These are phyloP conservation scores for Australoheros facetus DNA, from an alignment of 2,797 vertebrate genomes.

Conservation along the genomic window DNA sequence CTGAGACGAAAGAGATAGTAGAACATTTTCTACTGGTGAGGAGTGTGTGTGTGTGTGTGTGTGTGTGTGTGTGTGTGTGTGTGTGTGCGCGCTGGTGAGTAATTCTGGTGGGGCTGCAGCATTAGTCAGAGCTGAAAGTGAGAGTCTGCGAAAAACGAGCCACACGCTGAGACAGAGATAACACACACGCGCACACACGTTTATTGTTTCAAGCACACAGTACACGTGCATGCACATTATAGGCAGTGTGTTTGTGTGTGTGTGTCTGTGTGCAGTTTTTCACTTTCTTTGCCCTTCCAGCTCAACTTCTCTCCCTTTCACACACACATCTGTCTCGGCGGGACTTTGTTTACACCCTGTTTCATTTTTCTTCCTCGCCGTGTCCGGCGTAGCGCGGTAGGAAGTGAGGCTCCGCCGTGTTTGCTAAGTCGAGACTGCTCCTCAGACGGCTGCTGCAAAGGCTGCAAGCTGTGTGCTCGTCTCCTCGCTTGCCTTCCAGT, in stretches of 20 bases:
- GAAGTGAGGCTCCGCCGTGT: not conserved
- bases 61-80: not conserved
- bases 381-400: not conserved
- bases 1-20: conserved; percentile 8
- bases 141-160: conserved; percentile 38
- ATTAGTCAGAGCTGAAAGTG: conserved; percentile 48
- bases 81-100: conserved; percentile 11
- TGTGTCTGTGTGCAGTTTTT: not conserved
- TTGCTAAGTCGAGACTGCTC: conserved; percentile 11
- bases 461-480: not conserved
- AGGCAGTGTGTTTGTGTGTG: not conserved
- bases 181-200: conserved; percentile 5
- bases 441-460: not conserved
- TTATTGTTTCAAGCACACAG: conserved; percentile 3
- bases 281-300: not conserved
- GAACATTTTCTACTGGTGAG: conserved; percentile 3
- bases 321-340: conserved; percentile 11
- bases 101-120: conserved; percentile 40
- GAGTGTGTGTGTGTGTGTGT: not conserved
- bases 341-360: conserved; percentile 12
- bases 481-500: conserved; percentile 16
- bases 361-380: not conserved
- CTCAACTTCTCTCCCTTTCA: conserved; percentile 2
- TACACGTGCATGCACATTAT: not conserved
- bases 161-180: conserved; percentile 19